Base-by-base conservation (phyloP, 2,888 invertebrate genomes). In the Melikaiella ostensackeni region DNA sequence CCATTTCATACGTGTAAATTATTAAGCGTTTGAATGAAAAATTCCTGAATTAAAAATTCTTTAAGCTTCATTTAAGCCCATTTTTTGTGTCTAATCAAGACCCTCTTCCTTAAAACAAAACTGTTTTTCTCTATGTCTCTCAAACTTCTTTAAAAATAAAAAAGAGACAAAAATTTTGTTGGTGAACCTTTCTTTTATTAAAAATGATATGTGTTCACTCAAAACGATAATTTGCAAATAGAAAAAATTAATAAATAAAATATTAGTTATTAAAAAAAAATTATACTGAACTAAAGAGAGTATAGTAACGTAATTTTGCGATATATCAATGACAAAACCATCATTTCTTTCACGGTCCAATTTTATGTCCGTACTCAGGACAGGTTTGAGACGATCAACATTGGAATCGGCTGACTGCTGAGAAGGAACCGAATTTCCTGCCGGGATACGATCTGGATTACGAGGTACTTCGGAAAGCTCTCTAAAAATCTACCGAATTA, bases 401-500 rank as follows among this genome's bases (percentile, higher is more conserved):
- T 50, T 70, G 70, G 50, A 70, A 70, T 70, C 70, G 70, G 46
- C n/a, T 50, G 70, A 70, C 46, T 70, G 70, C 50, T 70, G 50
- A 30, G 70, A 70, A 70, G 70, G 13, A 70, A 70, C 70, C 70
- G 70, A 70, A 70, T 70, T 70, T 70, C 70, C 50, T 70, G 46
- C 46, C 21, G 16, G 66, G 46, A 66, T 66, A 66, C 66, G 66
- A 66, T 66, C 66, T 66, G 50, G 46, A 70, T 70, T 70, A 70
- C 70, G 70, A 70, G 46, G 70, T 50, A 70, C 70, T 70, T 70
- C 46, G 30, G 9, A 70, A 46, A 70, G 70, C 30, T 70, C 70
- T 70, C 70, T 70, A 70, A 70, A 70, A 70, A 70, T 70, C 70
- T 50, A 70, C 70, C 70, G 70, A 70, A 70, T 70, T 70, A 70